Evolutionary conservation across 1,140 invertebrate genomes (phyloP).

Genomic region (Achatina immaculata): DNA sequence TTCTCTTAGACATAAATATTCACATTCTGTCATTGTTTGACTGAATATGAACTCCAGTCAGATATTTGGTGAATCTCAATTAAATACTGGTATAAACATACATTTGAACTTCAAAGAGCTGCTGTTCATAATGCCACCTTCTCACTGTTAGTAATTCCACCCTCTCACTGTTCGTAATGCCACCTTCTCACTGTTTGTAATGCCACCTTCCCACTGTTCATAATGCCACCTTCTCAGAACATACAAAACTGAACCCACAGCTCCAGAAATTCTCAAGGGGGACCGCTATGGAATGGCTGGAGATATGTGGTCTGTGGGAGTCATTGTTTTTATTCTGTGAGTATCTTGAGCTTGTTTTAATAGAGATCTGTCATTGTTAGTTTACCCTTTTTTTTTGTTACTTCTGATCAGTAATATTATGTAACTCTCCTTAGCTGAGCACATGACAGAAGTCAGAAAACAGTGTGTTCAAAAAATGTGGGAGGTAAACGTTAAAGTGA

Average conservation of each 20-base stretch:
- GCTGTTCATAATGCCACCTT: no score
- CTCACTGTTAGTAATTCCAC: no score
- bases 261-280: constrained; percentile 15
- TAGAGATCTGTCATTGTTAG: not conserved
- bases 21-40: no score
- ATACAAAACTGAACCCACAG: not conserved
- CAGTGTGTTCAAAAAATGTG: not conserved
- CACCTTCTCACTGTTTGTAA: no score
- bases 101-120: no score
- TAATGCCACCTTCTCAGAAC: no score
- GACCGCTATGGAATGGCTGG: not conserved
- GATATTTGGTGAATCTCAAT: no score
- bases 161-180: no score
- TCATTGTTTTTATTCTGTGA: constrained; percentile 20
- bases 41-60: no score
- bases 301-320: constrained; percentile 19
- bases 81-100: no score
- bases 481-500: not conserved
- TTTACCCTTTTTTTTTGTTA: not conserved
- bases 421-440: not conserved
- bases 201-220: no score
- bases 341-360: not conserved
- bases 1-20: not conserved
- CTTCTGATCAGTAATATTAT: not conserved
- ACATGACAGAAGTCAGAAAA: not conserved